Percentiles rank a stretch among this genome's conserved stretches.
Evolutionary conservation across 2,888 invertebrate genomes (phyloP).

Genomic region (Zele albiditarsus): DNA sequence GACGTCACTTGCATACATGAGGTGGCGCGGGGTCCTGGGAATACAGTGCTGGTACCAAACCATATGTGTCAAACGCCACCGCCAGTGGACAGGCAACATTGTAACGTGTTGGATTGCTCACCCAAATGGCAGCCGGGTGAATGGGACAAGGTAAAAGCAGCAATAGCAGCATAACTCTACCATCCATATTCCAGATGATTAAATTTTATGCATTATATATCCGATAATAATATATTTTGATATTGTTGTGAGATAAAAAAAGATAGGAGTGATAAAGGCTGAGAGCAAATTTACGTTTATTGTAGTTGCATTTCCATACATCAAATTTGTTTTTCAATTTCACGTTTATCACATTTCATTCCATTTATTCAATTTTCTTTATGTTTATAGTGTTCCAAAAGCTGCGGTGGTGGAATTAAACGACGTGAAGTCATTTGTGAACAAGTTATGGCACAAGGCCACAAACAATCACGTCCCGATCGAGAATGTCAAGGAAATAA

Average conservation of each 20-base stretch:
- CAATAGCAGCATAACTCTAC: constrained; percentile 2
- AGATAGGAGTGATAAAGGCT: neutral
- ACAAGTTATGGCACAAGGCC: constrained; percentile 94
- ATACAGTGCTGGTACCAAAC: constrained; percentile 93
- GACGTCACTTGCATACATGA: constrained; percentile 92
- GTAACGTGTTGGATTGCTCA: constrained; percentile 94
- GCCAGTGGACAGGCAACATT: constrained; percentile 91
- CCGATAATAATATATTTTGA: constrained; percentile 4
- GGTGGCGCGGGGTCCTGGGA: constrained; percentile 89
- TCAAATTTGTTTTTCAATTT: neutral
- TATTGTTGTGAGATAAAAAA: neutral
- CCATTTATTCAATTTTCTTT: neutral
- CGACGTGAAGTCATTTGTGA: constrained; percentile 88
- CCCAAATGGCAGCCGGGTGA: constrained; percentile 90
- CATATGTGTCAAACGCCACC: constrained; percentile 94
- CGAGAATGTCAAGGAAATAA: constrained; percentile 84
- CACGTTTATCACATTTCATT: neutral
- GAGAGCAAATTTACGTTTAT: neutral
- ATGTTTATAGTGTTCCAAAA: constrained; percentile 83
- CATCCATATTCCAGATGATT: constrained; percentile 17
- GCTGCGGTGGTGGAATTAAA: constrained; percentile 94
- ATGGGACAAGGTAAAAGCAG: constrained; percentile 81
- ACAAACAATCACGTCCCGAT: constrained; percentile 85
- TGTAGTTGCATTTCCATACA: neutral
- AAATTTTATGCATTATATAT: constrained; percentile 8